Percentiles rank a stretch among this genome's conserved stretches.
Conservation (phyloP, 2,113 vertebrate genomes). For the Puntigrus tetrazona region DNA sequence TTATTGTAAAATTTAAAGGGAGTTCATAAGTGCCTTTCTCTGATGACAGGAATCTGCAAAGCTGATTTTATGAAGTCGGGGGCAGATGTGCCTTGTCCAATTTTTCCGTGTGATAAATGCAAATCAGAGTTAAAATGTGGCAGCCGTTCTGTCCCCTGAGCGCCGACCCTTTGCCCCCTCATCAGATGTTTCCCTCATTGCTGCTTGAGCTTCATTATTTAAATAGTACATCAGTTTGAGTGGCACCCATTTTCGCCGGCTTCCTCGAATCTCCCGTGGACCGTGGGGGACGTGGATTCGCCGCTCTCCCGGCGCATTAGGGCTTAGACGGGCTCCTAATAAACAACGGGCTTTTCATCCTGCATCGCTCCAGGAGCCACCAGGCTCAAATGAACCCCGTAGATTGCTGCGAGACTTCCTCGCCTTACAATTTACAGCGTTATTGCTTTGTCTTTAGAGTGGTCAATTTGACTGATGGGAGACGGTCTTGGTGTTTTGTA, state of each 20-base stretch:
- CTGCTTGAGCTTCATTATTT: constrained; percentile 74
- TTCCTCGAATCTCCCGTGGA: constrained; percentile 6
- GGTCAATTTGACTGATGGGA: constrained; percentile 53
- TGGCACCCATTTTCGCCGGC: constrained; percentile 41
- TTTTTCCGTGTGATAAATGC: constrained; percentile 68
- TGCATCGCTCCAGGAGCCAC: constrained; percentile 35
- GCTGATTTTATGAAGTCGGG: constrained; percentile 34
- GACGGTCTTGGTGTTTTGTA: not conserved
- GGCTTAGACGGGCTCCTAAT: constrained; percentile 28
- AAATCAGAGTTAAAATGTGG: constrained; percentile 62
- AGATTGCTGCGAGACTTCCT: constrained; percentile 44
- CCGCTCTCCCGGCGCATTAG: constrained; percentile 3
- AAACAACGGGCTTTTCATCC: constrained; percentile 37
- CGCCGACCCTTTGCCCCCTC: constrained; percentile 67
- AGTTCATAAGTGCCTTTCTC: constrained; percentile 10
- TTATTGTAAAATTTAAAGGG: constrained; percentile 31
- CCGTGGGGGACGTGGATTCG: constrained; percentile 29
- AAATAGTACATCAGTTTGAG: constrained; percentile 66
- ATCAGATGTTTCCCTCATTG: constrained; percentile 69
- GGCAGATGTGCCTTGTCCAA: constrained; percentile 56
- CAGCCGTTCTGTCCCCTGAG: constrained; percentile 54
- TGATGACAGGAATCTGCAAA: constrained; percentile 47
- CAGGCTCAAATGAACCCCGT: constrained; percentile 51
- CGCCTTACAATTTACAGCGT: constrained; percentile 41
- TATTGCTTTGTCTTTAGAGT: constrained; percentile 54